Percentiles rank a stretch among this genome's conserved stretches.
Conservation (phyloP, 35 echinoderm and acorn worm species). For the Holothuria glaberrima region DNA sequence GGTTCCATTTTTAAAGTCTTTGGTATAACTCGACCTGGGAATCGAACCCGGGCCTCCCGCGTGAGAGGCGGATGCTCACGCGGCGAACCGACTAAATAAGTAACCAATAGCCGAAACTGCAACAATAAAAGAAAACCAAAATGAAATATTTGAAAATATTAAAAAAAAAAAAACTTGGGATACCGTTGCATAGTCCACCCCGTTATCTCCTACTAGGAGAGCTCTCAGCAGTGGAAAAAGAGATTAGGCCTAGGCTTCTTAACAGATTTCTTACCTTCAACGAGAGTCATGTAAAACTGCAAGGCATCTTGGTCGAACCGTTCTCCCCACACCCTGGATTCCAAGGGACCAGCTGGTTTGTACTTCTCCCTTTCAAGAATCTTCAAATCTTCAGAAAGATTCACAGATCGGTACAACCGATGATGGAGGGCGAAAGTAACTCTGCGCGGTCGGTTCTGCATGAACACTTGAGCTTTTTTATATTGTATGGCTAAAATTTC, state of each 20-base stretch:
- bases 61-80: too few species aligned
- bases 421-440: slow-evolving; percentile 69
- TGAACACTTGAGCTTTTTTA: slow-evolving; percentile 70
- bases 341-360: slow-evolving; percentile 48
- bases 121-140: too few species aligned
- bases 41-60: too few species aligned
- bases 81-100: too few species aligned
- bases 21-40: too few species aligned
- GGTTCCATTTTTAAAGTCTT: too few species aligned
- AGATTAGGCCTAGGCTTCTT: too few species aligned
- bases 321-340: slow-evolving; percentile 76
- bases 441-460: slow-evolving; percentile 63
- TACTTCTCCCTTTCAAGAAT: slow-evolving; percentile 66
- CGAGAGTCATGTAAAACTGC: slow-evolving; percentile 63
- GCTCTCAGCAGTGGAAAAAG: background rate
- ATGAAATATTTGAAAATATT: too few species aligned
- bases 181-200: too few species aligned
- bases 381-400: slow-evolving; percentile 70
- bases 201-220: too few species aligned
- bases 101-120: too few species aligned
- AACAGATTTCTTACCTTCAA: slow-evolving; percentile 62
- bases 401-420: slow-evolving; percentile 62
- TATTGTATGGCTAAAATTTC: slow-evolving; percentile 57
- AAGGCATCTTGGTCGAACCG: slow-evolving; percentile 55
- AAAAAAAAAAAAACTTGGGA: too few species aligned